Percentiles rank a stretch among this genome's conserved stretches.
Conservation (phyloP, 1,140 invertebrate genomes). For the Matsumurasca onukii region DNA sequence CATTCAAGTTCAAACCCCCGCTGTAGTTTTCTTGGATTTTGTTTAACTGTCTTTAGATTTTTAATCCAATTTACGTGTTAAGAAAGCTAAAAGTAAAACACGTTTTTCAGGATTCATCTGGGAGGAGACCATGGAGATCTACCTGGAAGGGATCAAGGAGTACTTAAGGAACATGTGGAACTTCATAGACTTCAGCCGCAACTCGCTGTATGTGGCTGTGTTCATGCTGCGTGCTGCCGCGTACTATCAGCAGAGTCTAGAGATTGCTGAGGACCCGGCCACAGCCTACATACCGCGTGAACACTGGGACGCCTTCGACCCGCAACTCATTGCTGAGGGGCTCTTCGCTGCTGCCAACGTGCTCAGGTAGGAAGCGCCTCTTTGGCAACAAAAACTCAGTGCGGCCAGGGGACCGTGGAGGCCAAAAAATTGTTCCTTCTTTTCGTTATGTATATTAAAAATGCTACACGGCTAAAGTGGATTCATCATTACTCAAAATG, state of each 20-base stretch:
- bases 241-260: slow-evolving; percentile 68
- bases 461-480: too few relatives aligned
- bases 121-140: slow-evolving; percentile 89
- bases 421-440: not conserved
- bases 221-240: slow-evolving; percentile 73
- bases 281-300: slow-evolving; percentile 76
- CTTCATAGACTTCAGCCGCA: slow-evolving; percentile 91
- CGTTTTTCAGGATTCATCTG: slow-evolving; percentile 75
- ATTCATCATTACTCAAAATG: too few relatives aligned
- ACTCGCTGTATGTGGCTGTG: slow-evolving; percentile 80
- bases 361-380: too few relatives aligned
- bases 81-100: too few relatives aligned
- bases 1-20: too few relatives aligned
- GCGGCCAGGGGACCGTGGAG: not conserved
- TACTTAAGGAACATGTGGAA: slow-evolving; percentile 96
- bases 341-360: slow-evolving; percentile 95
- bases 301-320: slow-evolving; percentile 91
- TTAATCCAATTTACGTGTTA: too few relatives aligned
- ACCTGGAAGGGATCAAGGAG: slow-evolving; percentile 74
- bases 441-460: slow-evolving; percentile 10
- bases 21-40: too few relatives aligned
- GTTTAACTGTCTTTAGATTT: too few relatives aligned
- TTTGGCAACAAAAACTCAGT: not conserved
- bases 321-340: slow-evolving; percentile 91
- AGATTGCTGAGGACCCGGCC: slow-evolving; percentile 62